Evolutionary conservation across 2,888 invertebrate genomes (phyloP), one percentile per base, ranked within the genome.

Genomic region (Lepidocyrtoides sp.): DNA sequence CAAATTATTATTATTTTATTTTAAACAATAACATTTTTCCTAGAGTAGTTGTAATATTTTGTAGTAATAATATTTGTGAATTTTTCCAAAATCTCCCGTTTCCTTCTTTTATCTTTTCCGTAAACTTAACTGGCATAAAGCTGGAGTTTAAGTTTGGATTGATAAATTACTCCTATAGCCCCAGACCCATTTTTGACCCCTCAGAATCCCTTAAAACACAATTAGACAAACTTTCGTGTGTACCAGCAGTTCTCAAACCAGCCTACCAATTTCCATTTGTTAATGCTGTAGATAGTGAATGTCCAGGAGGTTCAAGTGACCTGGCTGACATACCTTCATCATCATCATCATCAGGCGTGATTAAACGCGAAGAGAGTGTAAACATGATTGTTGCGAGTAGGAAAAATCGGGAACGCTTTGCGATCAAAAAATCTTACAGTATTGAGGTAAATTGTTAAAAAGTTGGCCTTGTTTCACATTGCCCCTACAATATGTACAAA

Each of bases 391-490:
- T 98, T 95, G 98, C 98, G 95, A 98, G 98, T 94, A 98, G 98
- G 96, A 98, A 98, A 96, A 98, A 98, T 96, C 97, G 98, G 95
- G 98, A 98, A 96, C 97, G 98, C 97, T 98, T 98, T 97, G 98
- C 98, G 95, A 98, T 98, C 96, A 98, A 98, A 96, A 98, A 98
- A 95, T 98, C 98, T 94, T 98, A 98, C 97, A 98, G 98, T 96
- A 98, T 98, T 95, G 98, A 98, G 98, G 98, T 98, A 96, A 97
- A 54, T 79, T 29, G 2, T 3, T 72, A 20, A 5, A 44, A 26
- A 36, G 36, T 36, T 57, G 17, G 57, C 10, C 20, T 2, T 57
- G 57, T 20, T 57, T 36, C 36, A 36, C 2, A 36, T 36, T 36
- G 36, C 36, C 36, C 36, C 36, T 36, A 7, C 36, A 36, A 36